A percentile compares a stretch with the other conserved stretches of the same genome.
Evolutionary conservation across 2,113 vertebrate genomes (phyloP).

Genomic region (Rattus rattus): DNA sequence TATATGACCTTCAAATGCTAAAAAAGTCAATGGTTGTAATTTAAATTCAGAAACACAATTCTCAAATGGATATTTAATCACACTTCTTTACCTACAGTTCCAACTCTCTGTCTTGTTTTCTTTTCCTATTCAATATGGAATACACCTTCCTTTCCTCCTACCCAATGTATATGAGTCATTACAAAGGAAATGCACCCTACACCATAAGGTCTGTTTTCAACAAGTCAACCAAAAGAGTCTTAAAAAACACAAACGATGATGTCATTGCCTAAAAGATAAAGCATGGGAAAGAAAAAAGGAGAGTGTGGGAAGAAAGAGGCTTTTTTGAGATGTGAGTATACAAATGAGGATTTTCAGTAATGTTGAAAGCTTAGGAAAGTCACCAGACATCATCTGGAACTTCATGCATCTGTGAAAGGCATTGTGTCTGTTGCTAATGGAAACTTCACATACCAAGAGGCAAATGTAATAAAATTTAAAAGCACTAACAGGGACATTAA

Average conservation of each 20-base stretch:
- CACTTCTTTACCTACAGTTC: not conserved
- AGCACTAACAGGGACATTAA: not conserved
- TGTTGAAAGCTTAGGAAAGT: not conserved
- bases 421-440: not conserved
- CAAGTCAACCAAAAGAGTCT: not conserved
- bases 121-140: not conserved
- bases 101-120: not conserved
- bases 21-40: not conserved
- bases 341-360: not conserved
- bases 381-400: not conserved
- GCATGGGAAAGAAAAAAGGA: not conserved
- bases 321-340: not conserved
- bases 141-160: not conserved
- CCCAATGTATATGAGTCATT: not conserved
- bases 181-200: not conserved
- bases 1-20: not conserved
- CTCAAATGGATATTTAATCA: not conserved
- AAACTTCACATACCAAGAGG: not conserved
- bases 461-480: not conserved
- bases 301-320: not conserved
- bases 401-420: not conserved
- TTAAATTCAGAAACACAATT: slow-evolving; percentile 10
- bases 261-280: not conserved
- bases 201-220: not conserved
- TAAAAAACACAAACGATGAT: not conserved